phyloP scores from a whole-genome alignment of 35 echinoderm and acorn worm species.

The Patiria miniata region DNA sequence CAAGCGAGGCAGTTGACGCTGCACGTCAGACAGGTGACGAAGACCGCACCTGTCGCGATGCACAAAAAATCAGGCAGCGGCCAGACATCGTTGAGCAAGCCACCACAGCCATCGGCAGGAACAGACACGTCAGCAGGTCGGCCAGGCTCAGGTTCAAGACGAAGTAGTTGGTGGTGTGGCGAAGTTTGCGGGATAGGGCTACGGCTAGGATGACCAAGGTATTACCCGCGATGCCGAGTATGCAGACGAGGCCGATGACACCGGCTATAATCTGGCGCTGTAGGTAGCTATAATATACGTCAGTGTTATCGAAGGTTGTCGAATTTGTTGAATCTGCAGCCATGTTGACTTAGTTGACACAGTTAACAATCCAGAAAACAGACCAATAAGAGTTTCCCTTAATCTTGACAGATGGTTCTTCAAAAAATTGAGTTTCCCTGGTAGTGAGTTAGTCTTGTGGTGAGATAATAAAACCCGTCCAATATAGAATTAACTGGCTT shows the following conservation, averaged over 20 bases:
- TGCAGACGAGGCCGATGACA: neutral
- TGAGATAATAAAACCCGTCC: too few species aligned
- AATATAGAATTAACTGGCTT: too few species aligned
- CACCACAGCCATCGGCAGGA: neutral
- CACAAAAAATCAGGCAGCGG: constrained; percentile 36
- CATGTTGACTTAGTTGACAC: too few species aligned
- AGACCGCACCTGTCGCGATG: neutral
- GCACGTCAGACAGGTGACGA: neutral
- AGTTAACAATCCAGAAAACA: too few species aligned
- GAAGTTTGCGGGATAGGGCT: constrained; percentile 38
- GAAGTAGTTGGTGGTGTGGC: constrained; percentile 40
- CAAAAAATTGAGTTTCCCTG: too few species aligned
- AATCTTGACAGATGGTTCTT: too few species aligned
- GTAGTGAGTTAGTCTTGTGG: too few species aligned
- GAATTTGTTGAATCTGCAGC: too few species aligned
- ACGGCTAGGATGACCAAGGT: constrained; percentile 44
- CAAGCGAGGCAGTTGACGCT: constrained; percentile 24
- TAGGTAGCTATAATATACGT: neutral
- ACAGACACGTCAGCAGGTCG: constrained; percentile 41
- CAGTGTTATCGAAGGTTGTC: neutral
- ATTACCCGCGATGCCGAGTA: constrained; percentile 48
- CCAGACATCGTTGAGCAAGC: constrained; percentile 8
- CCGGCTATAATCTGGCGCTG: neutral
- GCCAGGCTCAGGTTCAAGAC: constrained; percentile 44
- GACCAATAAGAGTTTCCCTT: too few species aligned